A percentile compares a stretch with the other conserved stretches of the same genome.
Evolutionary conservation across 2,797 vertebrate genomes (phyloP).

Genomic region (Moxostoma hubbsi): DNA sequence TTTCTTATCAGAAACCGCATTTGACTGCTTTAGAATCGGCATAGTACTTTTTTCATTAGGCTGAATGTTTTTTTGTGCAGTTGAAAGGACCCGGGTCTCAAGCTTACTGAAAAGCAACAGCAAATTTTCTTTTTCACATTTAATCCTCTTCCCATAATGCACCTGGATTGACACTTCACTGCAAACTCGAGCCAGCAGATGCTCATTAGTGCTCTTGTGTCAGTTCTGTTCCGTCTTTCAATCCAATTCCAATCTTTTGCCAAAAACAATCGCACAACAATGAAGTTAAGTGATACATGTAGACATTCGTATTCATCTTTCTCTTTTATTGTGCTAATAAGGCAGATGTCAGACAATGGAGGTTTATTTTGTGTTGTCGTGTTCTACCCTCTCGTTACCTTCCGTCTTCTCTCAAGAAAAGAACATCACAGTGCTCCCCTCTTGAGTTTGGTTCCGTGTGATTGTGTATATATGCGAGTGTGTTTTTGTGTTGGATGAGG

Average conservation of each 20-base stretch:
- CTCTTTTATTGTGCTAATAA: constrained; percentile 58
- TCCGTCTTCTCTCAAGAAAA: constrained; percentile 9
- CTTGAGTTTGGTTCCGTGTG: constrained; percentile 8
- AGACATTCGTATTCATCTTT: constrained; percentile 55
- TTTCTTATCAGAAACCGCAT: constrained; percentile 25
- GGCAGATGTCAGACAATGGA: constrained; percentile 44
- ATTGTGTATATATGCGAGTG: constrained; percentile 29
- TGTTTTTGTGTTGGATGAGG: constrained; percentile 38
- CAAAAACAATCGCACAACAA: constrained; percentile 35
- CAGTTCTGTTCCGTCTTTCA: constrained; percentile 28
- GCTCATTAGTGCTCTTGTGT: constrained; percentile 44
- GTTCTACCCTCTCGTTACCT: constrained; percentile 7
- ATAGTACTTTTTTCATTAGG: neutral
- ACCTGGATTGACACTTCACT: constrained; percentile 41
- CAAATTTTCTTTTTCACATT: neutral
- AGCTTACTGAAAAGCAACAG: constrained; percentile 27
- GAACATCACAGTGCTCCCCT: constrained; percentile 18
- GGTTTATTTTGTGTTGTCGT: constrained; percentile 32
- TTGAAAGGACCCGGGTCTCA: constrained; percentile 15
- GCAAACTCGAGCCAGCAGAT: constrained; percentile 33
- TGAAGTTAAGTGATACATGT: constrained; percentile 45
- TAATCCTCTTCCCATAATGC: constrained; percentile 40
- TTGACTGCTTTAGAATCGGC: constrained; percentile 6
- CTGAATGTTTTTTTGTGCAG: neutral
- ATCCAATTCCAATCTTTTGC: constrained; percentile 26